phyloP scores from a whole-genome alignment of 1,140 invertebrate genomes.

The Caerostris darwini region DNA sequence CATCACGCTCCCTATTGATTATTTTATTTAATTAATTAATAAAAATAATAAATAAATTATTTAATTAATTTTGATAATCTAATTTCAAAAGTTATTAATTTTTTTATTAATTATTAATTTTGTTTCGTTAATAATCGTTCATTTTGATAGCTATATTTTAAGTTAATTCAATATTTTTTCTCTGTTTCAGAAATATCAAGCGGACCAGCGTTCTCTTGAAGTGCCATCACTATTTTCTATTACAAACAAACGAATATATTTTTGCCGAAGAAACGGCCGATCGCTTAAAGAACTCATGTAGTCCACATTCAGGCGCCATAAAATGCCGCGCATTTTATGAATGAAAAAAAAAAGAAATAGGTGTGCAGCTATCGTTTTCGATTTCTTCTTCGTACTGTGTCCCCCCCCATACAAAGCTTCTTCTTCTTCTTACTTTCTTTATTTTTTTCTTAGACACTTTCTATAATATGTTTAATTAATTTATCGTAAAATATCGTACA shows the following conservation, averaged over 20 bases:
- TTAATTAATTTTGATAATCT: too few relatives aligned
- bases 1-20: too few relatives aligned
- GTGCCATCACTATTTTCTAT: slow-evolving; percentile 39
- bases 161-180: not conserved
- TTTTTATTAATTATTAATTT: too few relatives aligned
- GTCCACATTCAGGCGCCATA: slow-evolving; percentile 10
- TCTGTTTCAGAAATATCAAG: not conserved
- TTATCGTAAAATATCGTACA: too few relatives aligned
- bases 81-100: too few relatives aligned
- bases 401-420: not conserved
- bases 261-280: not conserved
- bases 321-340: slow-evolving; percentile 48
- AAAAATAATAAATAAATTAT: too few relatives aligned
- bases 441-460: too few relatives aligned
- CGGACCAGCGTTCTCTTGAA: slow-evolving; percentile 6
- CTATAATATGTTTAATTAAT: too few relatives aligned
- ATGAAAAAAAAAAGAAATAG: not conserved
- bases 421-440: not conserved
- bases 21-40: too few relatives aligned
- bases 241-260: slow-evolving; percentile 11
- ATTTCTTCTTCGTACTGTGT: not conserved
- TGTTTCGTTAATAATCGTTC: too few relatives aligned
- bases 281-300: not conserved
- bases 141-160: too few relatives aligned
- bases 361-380: not conserved